Evolutionary conservation across 1,140 invertebrate species (phyloP), one percentile per base, ranked within the genome.

Genomic region (Pentalonia nigronervosa): DNA sequence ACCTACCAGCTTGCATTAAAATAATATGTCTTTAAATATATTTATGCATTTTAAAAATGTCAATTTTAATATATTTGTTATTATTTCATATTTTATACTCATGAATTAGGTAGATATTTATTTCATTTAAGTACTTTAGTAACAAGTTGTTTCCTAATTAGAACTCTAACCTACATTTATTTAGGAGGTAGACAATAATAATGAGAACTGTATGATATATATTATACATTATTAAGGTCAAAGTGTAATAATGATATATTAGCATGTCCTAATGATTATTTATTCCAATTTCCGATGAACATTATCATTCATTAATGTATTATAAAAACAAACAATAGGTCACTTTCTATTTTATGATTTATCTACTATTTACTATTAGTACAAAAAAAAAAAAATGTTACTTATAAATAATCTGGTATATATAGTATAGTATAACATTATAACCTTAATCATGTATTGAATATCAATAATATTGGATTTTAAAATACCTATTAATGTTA

Each of bases 251-350:
- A 76, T 76, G n/a, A 76, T n/a, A 76, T n/a, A n/a, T 67, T n/a
- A 76, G 60, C 60, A 76, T 76, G 14, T n/a, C 14, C 30, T 76
- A 76, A 76, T n/a, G 14, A 76, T 76, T 11, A n/a, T 17, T 76
- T 76, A 76, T 76, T 76, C 3, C 60, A n/a, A 7, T 76, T 76
- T n/a, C 14, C 60, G 17, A 7, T 76, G 14, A 76, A 76, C 60
- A 76, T 76, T 34, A 76, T 76, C 60, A 76, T 76, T 76, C 60
- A 76, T 76, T 45, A 84, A 45, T 84, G 41, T 45, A 84, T 84
- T 84, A 84, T 41, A 84, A 84, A 76, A 84, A 84, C 36, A 84
- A 84, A 84, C 41, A 45, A 84, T 84, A 41, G 9, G 9, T 45
- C 36, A 25, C 23, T 84, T 30, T 41, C 36, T 84, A 45, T 84